A percentile compares a stretch with the other conserved stretches of the same genome.
Evolutionary conservation across 2,113 vertebrate genomes (phyloP).

Genomic region (Pipa parva): DNA sequence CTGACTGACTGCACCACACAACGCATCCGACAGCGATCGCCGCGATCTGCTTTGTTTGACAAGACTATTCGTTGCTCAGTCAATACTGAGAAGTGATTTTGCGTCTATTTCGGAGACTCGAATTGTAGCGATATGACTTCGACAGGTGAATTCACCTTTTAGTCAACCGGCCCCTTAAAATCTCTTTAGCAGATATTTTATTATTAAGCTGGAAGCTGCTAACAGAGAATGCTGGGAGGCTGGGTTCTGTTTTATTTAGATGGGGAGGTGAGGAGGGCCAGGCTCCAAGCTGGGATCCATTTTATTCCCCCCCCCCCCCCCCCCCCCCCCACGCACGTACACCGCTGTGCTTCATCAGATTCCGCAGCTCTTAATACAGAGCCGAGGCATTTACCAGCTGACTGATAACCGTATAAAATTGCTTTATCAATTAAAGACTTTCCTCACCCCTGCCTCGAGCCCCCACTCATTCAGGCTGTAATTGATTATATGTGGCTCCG

Average conservation of each 20-base stretch:
- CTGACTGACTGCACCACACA: too few relatives aligned
- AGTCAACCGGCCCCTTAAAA: too few relatives aligned
- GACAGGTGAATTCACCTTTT: too few relatives aligned
- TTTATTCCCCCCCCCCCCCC: neutral
- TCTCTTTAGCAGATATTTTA: too few relatives aligned
- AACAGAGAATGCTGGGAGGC: too few relatives aligned
- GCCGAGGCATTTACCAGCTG: conserved; percentile 89
- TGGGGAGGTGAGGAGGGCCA: neutral
- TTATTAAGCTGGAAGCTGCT: too few relatives aligned
- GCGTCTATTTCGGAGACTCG: too few relatives aligned
- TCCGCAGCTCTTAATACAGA: conserved; percentile 61
- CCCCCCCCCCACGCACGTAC: neutral
- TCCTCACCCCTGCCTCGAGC: conserved; percentile 23
- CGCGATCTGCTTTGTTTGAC: too few relatives aligned
- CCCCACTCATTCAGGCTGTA: conserved; percentile 74
- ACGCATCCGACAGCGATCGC: too few relatives aligned
- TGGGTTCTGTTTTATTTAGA: neutral
- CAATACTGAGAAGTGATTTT: too few relatives aligned
- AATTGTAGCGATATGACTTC: too few relatives aligned
- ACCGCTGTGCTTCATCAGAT: conserved; percentile 56
- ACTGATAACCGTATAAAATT: conserved; percentile 99
- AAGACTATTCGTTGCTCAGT: too few relatives aligned
- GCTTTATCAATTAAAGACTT: conserved; percentile 94
- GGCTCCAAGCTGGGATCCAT: neutral
- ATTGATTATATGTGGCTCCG: conserved; percentile 96